phyloP scores from a whole-genome alignment of 2,888 invertebrate genomes.

The Lasioglossum figueresi region DNA sequence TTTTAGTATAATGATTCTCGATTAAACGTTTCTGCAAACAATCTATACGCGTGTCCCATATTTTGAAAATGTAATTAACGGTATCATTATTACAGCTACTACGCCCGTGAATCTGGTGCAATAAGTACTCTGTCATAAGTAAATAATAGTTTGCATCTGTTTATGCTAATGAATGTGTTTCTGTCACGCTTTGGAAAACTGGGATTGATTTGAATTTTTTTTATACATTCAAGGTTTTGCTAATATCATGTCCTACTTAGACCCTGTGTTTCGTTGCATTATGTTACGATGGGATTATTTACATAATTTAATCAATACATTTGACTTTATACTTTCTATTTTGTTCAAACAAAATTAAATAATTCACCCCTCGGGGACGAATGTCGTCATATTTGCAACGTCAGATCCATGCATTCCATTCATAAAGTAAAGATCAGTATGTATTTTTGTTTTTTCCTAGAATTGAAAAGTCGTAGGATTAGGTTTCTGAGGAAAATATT shows the following conservation, averaged over 20 bases:
- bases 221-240: not conserved
- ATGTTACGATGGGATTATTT: not conserved
- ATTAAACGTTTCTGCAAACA: not conserved
- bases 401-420: no score
- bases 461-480: not conserved
- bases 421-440: no score
- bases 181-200: not conserved
- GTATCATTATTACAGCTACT: not conserved
- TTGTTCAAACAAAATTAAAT: not conserved
- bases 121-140: not conserved
- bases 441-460: not conserved
- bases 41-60: not conserved
- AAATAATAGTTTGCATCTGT: not conserved
- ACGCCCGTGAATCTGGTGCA: not conserved
- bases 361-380: not conserved
- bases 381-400: no score
- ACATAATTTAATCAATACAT: not conserved
- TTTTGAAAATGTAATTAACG: not conserved
- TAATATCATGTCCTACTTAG: not conserved
- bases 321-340: not conserved
- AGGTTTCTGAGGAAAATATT: not conserved
- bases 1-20: not conserved
- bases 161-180: not conserved
- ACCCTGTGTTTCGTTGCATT: not conserved
- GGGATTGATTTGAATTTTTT: not conserved